Evolutionary conservation across 2,888 invertebrate species (phyloP).

Genomic region (Rhingia rostrata): DNA sequence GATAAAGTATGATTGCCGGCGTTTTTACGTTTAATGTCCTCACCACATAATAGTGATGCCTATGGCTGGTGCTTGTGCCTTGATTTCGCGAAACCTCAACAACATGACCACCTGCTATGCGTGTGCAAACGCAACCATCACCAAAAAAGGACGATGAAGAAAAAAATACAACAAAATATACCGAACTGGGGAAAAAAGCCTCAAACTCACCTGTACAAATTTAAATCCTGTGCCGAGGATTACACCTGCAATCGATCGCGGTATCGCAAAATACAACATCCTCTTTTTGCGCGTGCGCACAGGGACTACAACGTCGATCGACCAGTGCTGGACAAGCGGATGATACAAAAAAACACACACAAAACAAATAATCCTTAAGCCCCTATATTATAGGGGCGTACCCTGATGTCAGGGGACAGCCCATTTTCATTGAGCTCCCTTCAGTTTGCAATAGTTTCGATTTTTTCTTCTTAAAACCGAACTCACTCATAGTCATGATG

Average conservation of each 20-base stretch:
- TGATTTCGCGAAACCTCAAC: conserved; percentile 65
- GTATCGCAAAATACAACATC: conserved; percentile 70
- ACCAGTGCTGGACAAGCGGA: conserved; percentile 43
- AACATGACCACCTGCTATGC: conserved; percentile 71
- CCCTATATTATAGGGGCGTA: conserved; percentile 66
- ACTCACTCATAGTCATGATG: conserved; percentile 15
- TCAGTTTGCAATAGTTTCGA: conserved; percentile 10
- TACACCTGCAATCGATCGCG: conserved; percentile 72
- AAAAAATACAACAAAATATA: conserved; percentile 19
- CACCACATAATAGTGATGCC: conserved; percentile 38
- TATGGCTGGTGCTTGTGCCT: conserved; percentile 38
- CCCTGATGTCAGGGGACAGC: conserved; percentile 59
- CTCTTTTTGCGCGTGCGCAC: conserved; percentile 32
- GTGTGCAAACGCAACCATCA: conserved; percentile 63
- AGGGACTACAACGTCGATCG: conserved; percentile 21
- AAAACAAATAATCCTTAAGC: conserved; percentile 70
- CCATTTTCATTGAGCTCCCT: conserved; percentile 47
- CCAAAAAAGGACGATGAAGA: conserved; percentile 65
- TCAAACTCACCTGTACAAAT: conserved; percentile 72
- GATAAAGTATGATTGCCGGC: conserved; percentile 52
- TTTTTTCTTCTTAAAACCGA: neutral
- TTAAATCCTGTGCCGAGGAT: conserved; percentile 73
- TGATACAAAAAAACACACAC: conserved; percentile 44
- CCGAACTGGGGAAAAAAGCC: conserved; percentile 17
- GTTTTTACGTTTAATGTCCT: conserved; percentile 57